Base-by-base conservation (phyloP, 2,113 vertebrate genomes). In the Acinonyx jubatus region DNA sequence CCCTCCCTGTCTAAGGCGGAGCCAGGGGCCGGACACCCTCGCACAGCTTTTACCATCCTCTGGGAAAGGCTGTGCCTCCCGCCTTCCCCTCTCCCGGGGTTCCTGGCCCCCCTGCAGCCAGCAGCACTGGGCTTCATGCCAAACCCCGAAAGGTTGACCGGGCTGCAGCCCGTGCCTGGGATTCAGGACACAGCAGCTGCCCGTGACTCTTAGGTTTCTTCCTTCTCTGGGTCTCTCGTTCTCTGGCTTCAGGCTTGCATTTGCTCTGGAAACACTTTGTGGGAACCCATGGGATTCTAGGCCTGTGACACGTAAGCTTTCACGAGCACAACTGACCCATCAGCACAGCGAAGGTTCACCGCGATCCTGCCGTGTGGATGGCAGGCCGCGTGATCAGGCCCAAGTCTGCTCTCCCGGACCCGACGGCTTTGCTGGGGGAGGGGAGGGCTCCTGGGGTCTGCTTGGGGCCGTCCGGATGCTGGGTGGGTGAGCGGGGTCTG, bases 251-350 rank as follows among this genome's bases (percentile, higher is more conserved):
- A 12, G 1, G 29, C 38, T 23, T 41, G 29, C 14, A 2, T 65
- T 65, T 48, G 12, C 57, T 23, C 69, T 48, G 16, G 82, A 13
- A 25, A 21, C 3, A 0, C 89, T 80, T 50, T 0, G 0, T 33
- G 18, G 21, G 83, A 63, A 10, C 7, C 19, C 1, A 0, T 2
- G 48, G 29, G 0, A 2, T 13, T 57, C 78, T 45, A 13, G 12
- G 21, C 19, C 19, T 18, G 5, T 4, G 33, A 31, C 4, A 9
- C 1, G 13, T 4, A 9, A n/a, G 4, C 52, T 33, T 71, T 4
- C 18, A 5, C 0, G 38, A 3, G 33, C 11, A 7, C 1, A 13
- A 29, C 19, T 0, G 3, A 10, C 11, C 3, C 16, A 1, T 2
- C 1, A 1, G 1, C 7, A 18, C 29, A 2, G 27, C 9, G 14